Base-by-base conservation (phyloP, 53 echinoderm and acorn worm species). In the Temnopleurus reevesii region DNA sequence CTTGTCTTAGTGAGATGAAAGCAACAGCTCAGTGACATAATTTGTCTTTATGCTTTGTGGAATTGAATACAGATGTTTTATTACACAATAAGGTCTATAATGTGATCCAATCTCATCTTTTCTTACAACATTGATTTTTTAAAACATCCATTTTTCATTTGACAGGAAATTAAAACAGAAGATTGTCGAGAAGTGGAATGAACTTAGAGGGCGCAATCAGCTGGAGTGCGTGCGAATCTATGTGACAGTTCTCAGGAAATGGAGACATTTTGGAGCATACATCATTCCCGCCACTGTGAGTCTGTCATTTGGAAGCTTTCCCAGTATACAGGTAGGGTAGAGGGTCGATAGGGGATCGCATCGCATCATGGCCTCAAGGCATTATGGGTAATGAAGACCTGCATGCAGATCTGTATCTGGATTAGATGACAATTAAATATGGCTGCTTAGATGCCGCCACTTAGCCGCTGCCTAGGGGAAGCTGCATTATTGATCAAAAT, bases 191-290 rank as follows among this genome's bases (percentile, higher is more conserved):
- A 97, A 97, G 86, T 97, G 97, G 97, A 81, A 65, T 8, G 95
- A 89, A 23, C 93, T 97, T 19, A 91, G 91, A 77, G 94, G 92
- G 43, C 93, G 95, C 27, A 93, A 76, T 19, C 90, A 89, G 41
- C 46, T 66, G 35, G 97, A 97, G 87, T 97, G 97, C 77, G 84
- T 97, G 25, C 91, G 94, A 6, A 91, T 97, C 86, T 95, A 95
- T 58, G 91, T 97, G 43, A 91, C 93, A 0, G 97, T 97, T 23
- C 94, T 92, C 64, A 77, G 97, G 36, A 97, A 94, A 59, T 97
- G 97, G 97, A 93, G 91, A 8, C 93, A 95, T 81, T 97, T 95
- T 90, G 97, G 97, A 55, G 95, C 97, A 5, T 92, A 94, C 86
- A 81, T 97, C 64, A 95, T 97, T 57, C 92, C 95, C 35, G 97